Base-by-base conservation (phyloP, 2,888 invertebrate species). In the Oxycera nigricornis region DNA sequence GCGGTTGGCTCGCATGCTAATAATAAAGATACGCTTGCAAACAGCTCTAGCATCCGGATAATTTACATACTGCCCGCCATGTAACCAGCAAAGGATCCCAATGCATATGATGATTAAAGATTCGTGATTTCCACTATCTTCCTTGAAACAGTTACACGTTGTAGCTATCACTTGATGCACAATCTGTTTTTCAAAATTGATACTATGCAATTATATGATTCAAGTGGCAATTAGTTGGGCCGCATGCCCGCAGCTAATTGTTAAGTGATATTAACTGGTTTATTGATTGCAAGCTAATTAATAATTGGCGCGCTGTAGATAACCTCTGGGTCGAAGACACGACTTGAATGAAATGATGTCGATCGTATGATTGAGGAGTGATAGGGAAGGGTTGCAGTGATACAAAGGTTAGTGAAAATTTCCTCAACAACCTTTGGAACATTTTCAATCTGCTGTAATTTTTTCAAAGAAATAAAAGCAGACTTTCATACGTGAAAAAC, bases 61-160 rank as follows among this genome's bases (percentile, higher is more conserved):
- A 59, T 59, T 59, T 59, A 28, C 59, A 59, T 59, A 59, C n/a
- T n/a, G n/a, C n/a, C n/a, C n/a, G 59, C n/a, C 59, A 28, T 59
- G 59, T 7, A 59, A 59, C 28, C 2, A 28, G 59, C 26, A 20
- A 46, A 46, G n/a, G 46, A 46, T 14, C 46, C 46, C 46, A 46
- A 46, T 46, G 46, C 46, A 46, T 17, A 46, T 46, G 11, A 46
- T 46, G 46, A 46, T 46, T 46, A 46, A 46, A 11, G 17, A 14
- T 2, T 17, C 6, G 14, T 17, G 46, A 46, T 46, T 46, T n/a
- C 11, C 17, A 17, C 11, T 46, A 7, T 46, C 46, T 46, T 46
- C 14, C 6, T 17, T 46, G 46, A 46, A 46, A 46, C 14, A 46
- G 46, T n/a, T 46, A 46, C 46, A 46, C 46, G 17, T 46, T n/a